Percentiles rank a stretch among this genome's conserved stretches.
These are phyloP conservation scores for Torymus texanus DNA, from an alignment of 2,888 invertebrate species.

Conservation along the genomic window DNA sequence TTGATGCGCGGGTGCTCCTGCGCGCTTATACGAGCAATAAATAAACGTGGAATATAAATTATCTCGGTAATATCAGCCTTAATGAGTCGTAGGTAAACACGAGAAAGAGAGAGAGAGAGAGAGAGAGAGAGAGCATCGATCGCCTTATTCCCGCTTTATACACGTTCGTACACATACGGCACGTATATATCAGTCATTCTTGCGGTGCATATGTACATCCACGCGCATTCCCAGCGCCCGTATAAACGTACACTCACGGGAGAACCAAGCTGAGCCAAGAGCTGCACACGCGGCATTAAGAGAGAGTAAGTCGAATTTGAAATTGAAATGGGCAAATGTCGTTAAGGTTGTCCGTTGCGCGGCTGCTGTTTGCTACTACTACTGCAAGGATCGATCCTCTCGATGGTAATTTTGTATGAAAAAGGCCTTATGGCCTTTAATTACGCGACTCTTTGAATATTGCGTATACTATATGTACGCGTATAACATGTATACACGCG, in stretches of 20 bases:
- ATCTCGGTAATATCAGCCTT: conserved; percentile 50
- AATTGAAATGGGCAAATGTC: conserved; percentile 57
- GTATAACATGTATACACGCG: neutral
- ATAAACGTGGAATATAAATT: conserved; percentile 52
- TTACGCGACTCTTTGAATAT: conserved; percentile 52
- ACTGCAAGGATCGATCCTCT: conserved; percentile 24
- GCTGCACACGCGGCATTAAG: neutral
- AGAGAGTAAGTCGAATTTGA: conserved; percentile 53
- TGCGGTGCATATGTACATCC: neutral
- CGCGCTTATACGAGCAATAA: conserved; percentile 22
- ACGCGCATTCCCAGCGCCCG: neutral
- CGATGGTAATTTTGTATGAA: conserved; percentile 44
- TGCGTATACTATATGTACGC: conserved; percentile 1
- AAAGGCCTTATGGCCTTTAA: conserved; percentile 54
- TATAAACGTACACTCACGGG: neutral
- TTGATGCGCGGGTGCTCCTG: conserved; percentile 44
- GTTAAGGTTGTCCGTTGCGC: conserved; percentile 46
- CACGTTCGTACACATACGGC: neutral
- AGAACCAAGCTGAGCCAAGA: neutral
- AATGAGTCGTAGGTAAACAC: conserved; percentile 53
- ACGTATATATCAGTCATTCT: conserved; percentile 45
- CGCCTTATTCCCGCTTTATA: conserved; percentile 6
- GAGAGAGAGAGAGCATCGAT: conserved; percentile 41
- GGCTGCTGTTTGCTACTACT: neutral
- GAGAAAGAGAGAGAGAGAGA: too few relatives aligned